A percentile compares a stretch with the other conserved stretches of the same genome.
Evolutionary conservation across 2,888 invertebrate species (phyloP).

Genomic region (Hypomecis atomaria): DNA sequence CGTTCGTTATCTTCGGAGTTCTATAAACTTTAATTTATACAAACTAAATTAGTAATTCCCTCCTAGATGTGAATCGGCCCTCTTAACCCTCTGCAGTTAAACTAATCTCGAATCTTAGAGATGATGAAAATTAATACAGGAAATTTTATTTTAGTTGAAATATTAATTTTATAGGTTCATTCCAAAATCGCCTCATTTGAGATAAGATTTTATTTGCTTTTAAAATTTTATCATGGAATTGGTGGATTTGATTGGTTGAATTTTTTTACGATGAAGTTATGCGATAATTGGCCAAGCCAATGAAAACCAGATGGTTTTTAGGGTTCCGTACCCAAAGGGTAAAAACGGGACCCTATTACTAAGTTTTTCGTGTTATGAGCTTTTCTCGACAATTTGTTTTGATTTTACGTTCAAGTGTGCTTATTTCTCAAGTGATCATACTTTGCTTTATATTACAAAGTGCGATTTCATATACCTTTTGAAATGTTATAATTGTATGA

Average conservation of each 20-base stretch:
- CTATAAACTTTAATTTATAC: slow-evolving; percentile 42
- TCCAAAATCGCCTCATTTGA: slow-evolving; percentile 5
- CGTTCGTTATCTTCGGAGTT: slow-evolving; percentile 35
- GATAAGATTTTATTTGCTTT: slow-evolving; percentile 19
- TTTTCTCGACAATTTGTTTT: too few species aligned
- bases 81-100: slow-evolving; percentile 25
- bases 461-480: too few species aligned
- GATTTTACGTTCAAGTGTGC: too few species aligned
- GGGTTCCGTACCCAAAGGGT: too few species aligned
- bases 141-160: slow-evolving; percentile 19
- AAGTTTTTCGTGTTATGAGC: too few species aligned
- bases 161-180: slow-evolving; percentile 19
- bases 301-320: too few species aligned
- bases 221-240: slow-evolving; percentile 1
- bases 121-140: slow-evolving; percentile 24
- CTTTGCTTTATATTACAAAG: too few species aligned
- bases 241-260: background rate
- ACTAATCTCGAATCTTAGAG: slow-evolving; percentile 20
- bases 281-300: too few species aligned
- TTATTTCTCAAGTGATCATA: too few species aligned
- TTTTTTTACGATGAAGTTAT: background rate
- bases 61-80: slow-evolving; percentile 12
- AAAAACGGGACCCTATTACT: too few species aligned
- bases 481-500: too few species aligned
- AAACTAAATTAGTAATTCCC: slow-evolving; percentile 31